Conservation (phyloP, 2,888 invertebrate genomes). For the Drosophila barbarae region DNA sequence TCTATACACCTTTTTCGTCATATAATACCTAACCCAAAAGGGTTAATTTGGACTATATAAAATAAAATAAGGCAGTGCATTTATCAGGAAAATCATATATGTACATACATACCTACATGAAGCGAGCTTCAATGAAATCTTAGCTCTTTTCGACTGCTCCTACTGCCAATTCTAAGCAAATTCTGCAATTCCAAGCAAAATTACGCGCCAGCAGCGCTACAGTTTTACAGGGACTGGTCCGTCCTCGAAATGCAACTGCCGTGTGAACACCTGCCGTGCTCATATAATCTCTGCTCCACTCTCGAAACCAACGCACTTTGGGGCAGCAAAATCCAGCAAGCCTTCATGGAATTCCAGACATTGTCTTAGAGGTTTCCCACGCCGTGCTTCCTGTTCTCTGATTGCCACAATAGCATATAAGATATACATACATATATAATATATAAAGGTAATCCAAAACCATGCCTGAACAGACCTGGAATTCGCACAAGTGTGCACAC, state of each 20-base stretch:
- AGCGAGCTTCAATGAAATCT: slow-evolving; percentile 29
- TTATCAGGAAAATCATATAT: slow-evolving; percentile 20
- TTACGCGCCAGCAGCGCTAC: not conserved
- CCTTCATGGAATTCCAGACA: slow-evolving; percentile 16
- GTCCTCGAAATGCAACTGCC: slow-evolving; percentile 4
- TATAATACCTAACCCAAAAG: not conserved
- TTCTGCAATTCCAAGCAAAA: slow-evolving; percentile 40
- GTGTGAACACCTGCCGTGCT: slow-evolving; percentile 17
- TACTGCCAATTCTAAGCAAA: not conserved
- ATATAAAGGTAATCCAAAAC: slow-evolving; percentile 26
- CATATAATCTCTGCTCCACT: slow-evolving; percentile 3
- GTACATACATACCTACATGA: not conserved
- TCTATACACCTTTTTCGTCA: not conserved
- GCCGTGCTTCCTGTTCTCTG: slow-evolving; percentile 38
- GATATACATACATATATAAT: not conserved
- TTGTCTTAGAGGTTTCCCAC: slow-evolving; percentile 30
- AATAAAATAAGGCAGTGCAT: not conserved
- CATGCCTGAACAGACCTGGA: slow-evolving; percentile 12
- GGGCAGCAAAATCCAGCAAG: not conserved
- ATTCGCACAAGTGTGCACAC: slow-evolving; percentile 31
- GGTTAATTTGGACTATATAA: slow-evolving; percentile 11
- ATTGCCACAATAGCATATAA: not conserved
- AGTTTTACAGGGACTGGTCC: slow-evolving; percentile 6
- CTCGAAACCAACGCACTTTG: slow-evolving; percentile 4
- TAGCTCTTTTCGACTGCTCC: slow-evolving; percentile 7